Percentiles rank a stretch among this genome's conserved stretches.
Evolutionary conservation across 2,113 vertebrate genomes (phyloP).

Genomic region (Catharus fuscescens): DNA sequence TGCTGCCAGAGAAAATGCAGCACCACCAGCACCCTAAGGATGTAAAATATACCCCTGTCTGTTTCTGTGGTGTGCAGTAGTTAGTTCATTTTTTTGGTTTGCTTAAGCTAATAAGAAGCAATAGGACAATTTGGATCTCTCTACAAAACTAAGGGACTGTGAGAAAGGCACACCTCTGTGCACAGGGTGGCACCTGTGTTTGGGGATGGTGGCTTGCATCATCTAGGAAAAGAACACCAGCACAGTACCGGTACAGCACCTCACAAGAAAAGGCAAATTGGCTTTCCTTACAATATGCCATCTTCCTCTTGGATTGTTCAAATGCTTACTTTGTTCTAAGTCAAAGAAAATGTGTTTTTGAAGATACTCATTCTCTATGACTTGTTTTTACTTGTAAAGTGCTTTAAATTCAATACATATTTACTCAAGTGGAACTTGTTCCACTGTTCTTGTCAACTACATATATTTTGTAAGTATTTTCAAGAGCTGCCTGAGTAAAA

Average conservation of each 20-base stretch:
- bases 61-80: neutral
- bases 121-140: neutral
- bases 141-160: neutral
- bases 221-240: neutral
- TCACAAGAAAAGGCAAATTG: neutral
- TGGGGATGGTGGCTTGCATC: neutral
- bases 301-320: neutral
- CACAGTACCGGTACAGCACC: neutral
- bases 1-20: neutral
- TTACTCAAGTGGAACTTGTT: neutral
- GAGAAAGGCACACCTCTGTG: neutral
- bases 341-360: neutral
- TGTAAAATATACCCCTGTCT: neutral
- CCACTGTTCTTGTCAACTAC: neutral
- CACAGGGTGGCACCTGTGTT: neutral
- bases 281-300: neutral
- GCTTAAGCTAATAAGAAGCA: neutral
- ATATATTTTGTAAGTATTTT: neutral
- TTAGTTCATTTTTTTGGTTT: neutral
- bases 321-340: neutral
- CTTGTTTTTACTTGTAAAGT: neutral
- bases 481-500: neutral
- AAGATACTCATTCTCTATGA: neutral
- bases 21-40: neutral
- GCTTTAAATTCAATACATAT: neutral